These are phyloP conservation scores for Parotia lawesii DNA, from an alignment of 2,113 vertebrate species.

Conservation along the genomic window DNA sequence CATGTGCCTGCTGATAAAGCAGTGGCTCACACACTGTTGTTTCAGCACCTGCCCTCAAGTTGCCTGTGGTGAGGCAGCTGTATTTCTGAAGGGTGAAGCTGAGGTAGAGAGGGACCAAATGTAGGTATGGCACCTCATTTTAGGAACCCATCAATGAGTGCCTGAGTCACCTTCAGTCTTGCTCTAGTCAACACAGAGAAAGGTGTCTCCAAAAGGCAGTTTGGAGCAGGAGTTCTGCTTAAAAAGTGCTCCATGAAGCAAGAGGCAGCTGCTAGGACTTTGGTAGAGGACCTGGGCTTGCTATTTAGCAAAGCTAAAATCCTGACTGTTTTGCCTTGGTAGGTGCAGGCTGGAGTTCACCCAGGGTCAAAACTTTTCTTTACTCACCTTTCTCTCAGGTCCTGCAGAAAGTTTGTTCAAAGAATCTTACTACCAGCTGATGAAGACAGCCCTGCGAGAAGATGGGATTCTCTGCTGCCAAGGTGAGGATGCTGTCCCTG, in stretches of 20 bases:
- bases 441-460: conserved; percentile 90
- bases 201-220: neutral
- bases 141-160: rapidly evolving
- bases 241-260: neutral
- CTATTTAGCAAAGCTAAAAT: neutral
- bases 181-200: neutral
- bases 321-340: neutral
- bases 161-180: neutral
- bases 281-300: neutral
- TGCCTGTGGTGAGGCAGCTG: neutral
- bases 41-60: neutral
- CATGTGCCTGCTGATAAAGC: neutral
- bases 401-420: conserved; percentile 97
- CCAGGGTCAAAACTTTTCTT: neutral
- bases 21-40: rapidly evolving
- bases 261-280: neutral
- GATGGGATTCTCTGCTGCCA: conserved; percentile 96
- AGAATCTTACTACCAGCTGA: conserved; percentile 95
- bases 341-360: neutral
- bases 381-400: conserved; percentile 56
- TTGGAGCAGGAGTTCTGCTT: neutral
- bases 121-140: neutral
- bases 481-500: conserved; percentile 72
- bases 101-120: neutral
- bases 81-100: neutral